Percentiles rank a stretch among this genome's conserved stretches.
These are phyloP conservation scores for Eilema sororculum DNA, from an alignment of 2,888 invertebrate species.

Conservation along the genomic window DNA sequence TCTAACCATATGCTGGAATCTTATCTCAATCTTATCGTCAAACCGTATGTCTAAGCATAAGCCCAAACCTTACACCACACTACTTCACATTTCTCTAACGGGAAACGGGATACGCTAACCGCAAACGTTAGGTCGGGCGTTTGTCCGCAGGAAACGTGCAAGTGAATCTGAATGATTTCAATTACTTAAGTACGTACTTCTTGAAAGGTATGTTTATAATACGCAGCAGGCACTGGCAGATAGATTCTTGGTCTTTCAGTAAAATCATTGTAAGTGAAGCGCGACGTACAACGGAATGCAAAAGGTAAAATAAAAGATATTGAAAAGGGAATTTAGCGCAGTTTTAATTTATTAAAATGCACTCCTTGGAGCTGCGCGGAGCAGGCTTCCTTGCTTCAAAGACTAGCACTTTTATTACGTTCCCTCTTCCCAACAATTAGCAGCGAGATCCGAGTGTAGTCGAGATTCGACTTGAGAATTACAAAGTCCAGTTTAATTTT, in stretches of 20 bases:
- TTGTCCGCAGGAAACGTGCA: constrained; percentile 44
- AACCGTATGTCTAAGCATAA: neutral
- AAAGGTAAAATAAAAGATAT: constrained; percentile 79
- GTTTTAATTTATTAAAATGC: constrained; percentile 87
- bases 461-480: constrained; percentile 75
- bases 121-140: constrained; percentile 51
- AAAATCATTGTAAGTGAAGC: constrained; percentile 73
- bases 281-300: constrained; percentile 61
- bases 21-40: neutral
- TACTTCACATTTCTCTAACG: constrained; percentile 47
- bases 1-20: neutral
- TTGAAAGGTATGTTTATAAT: constrained; percentile 60
- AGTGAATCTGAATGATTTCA: constrained; percentile 54
- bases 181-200: constrained; percentile 49
- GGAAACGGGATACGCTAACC: constrained; percentile 37
- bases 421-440: constrained; percentile 84
- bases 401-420: constrained; percentile 84
- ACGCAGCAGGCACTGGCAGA: constrained; percentile 55
- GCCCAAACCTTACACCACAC: neutral
- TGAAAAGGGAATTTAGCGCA: constrained; percentile 82
- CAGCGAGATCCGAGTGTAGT: constrained; percentile 72
- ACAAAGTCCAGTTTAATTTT: constrained; percentile 77
- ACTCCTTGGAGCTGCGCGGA: constrained; percentile 67
- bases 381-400: constrained; percentile 80
- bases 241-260: constrained; percentile 68